Evolutionary conservation across 2,797 vertebrate species (phyloP), one percentile per base, ranked within the genome.

Genomic region (Alauda arvensis): DNA sequence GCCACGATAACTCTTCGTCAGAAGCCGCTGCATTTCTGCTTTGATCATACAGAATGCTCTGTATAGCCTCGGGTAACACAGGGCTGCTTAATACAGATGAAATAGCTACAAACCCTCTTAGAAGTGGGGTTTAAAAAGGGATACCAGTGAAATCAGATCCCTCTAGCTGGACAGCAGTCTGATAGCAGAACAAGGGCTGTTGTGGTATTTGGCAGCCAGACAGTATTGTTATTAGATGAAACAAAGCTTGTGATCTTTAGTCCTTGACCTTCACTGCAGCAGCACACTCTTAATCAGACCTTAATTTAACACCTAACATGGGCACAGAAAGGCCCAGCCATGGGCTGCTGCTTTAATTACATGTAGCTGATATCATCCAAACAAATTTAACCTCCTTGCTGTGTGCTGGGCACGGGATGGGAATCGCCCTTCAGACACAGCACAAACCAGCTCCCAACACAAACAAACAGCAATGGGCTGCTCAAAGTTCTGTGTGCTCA

Each of bases 291-390:
- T 95, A 95, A 96, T 94, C 94, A 96, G 94, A 87, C 93, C 95
- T 94, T 95, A 94, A 96, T 96, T 96, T 96, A 96, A 93, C 94
- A 94, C 96, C 96, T 96, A 96, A 96, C 94, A 96, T 96, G 94
- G 96, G 89, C 96, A 96, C 91, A 95, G 91, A 94, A 91, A 87
- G 92, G 90, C 92, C 94, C 28, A 42, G 92, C 92, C 95, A 90
- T 91, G 89, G 86, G 91, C 94, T 95, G 95, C 94, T 94, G 90
- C 89, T 92, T 94, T 95, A 95, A 96, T 96, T 95, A 91, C 94
- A 91, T 57, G 45, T 87, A 70, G 92, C 95, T 96, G 95, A 96
- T 95, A 92, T 96, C 95, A 96, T 94, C 87, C 93, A 90, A 85
- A 94, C 95, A 94, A 87, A 95, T 96, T 95, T 95, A 96, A 95